Percentiles rank a stretch among this genome's conserved stretches.
Conservation (phyloP, 2,797 vertebrate genomes). For the Mormyrus proboscirostris region DNA sequence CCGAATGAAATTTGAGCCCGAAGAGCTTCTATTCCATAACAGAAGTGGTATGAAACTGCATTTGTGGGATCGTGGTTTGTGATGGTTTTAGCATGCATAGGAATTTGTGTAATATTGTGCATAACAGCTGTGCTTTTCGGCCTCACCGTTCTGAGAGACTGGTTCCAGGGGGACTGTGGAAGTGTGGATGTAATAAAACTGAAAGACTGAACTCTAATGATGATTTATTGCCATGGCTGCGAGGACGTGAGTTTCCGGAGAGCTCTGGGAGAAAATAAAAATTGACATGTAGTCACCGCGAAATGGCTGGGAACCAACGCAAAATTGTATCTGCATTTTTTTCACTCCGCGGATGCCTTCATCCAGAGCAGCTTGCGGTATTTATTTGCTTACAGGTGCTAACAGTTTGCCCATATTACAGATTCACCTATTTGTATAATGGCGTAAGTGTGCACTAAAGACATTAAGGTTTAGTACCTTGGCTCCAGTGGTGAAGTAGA, state of each 20-base stretch:
- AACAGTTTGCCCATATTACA: neutral
- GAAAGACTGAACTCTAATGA: conserved; percentile 34
- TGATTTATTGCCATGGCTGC: conserved; percentile 37
- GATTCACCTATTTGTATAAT: neutral
- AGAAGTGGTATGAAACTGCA: neutral
- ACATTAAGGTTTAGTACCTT: neutral
- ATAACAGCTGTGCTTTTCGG: neutral
- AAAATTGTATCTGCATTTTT: neutral
- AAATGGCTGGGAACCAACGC: neutral
- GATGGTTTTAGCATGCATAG: neutral
- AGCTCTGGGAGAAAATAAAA: conserved; percentile 15
- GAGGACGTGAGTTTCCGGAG: conserved; percentile 5
- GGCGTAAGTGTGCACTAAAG: neutral
- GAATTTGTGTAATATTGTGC: neutral
- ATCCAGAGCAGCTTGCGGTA: neutral
- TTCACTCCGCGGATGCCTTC: neutral
- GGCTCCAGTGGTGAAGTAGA: neutral
- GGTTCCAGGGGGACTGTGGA: conserved; percentile 21
- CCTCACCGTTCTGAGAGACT: neutral
- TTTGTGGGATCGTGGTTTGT: neutral
- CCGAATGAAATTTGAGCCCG: neutral
- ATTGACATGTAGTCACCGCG: neutral
- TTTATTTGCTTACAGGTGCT: neutral
- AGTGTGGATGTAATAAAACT: conserved; percentile 36
- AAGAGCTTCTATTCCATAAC: neutral